phyloP scores from a whole-genome alignment of 2,888 invertebrate species.

The Julus scanicus region DNA sequence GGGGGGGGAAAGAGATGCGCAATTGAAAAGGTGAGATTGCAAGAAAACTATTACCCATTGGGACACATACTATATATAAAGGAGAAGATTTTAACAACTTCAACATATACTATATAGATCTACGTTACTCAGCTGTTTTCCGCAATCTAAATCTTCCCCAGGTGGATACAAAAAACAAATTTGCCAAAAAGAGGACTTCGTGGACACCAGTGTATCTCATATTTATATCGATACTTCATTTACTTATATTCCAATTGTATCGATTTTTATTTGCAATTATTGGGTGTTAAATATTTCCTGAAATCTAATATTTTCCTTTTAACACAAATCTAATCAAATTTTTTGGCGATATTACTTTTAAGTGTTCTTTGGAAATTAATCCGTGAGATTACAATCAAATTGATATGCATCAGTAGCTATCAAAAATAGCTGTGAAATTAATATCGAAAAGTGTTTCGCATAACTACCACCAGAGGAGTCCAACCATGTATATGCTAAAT shows the following conservation, averaged over 20 bases:
- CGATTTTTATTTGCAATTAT: no score
- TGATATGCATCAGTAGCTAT: no score
- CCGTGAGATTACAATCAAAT: no score
- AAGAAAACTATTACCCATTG: constrained; percentile 31
- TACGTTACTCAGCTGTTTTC: constrained; percentile 3
- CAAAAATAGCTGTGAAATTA: no score
- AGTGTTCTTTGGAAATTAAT: no score
- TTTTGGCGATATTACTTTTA: no score
- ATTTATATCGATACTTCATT: no score
- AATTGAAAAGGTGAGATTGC: constrained; percentile 48
- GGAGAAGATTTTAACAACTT: background rate
- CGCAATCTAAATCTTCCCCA: background rate
- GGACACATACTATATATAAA: background rate
- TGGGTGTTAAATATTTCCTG: no score
- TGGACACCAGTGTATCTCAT: no score
- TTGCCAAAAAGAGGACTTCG: no score
- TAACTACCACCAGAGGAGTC: background rate
- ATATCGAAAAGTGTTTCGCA: background rate
- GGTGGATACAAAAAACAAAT: background rate
- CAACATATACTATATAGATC: background rate
- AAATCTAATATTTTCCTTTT: no score
- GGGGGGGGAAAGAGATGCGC: background rate
- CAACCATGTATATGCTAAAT: background rate
- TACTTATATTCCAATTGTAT: no score
- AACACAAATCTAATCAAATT: background rate